Conservation (phyloP, 2,888 invertebrate species). For the Diplolepis rosae region DNA sequence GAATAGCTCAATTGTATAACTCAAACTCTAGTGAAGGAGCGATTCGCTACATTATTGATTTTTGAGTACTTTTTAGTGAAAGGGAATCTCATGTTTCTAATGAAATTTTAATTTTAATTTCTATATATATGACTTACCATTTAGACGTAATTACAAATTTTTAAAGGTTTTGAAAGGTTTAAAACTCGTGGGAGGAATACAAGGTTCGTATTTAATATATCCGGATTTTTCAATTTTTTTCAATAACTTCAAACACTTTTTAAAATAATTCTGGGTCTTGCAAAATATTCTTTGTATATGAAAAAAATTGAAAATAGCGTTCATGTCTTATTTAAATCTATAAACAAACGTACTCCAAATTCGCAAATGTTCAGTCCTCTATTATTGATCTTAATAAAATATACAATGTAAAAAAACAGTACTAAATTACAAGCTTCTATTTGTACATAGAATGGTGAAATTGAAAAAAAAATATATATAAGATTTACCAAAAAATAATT, state of each 20-base stretch:
- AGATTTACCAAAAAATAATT: background rate
- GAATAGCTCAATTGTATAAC: background rate
- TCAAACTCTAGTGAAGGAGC: background rate
- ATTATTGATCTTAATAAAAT: background rate
- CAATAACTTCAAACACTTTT: background rate
- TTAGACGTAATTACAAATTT: background rate
- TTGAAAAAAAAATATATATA: conserved; percentile 3
- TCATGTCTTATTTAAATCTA: background rate
- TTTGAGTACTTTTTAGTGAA: background rate
- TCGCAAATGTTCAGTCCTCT: background rate
- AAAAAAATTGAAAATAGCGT: background rate
- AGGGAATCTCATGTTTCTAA: background rate
- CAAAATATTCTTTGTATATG: background rate
- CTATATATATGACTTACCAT: background rate
- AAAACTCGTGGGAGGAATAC: background rate
- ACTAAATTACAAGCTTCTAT: background rate
- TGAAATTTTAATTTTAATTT: background rate
- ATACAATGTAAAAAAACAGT: conserved; percentile 5
- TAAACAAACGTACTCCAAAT: background rate
- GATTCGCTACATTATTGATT: background rate
- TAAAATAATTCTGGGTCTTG: background rate
- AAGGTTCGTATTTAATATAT: too few species aligned
- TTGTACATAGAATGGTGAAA: conserved; percentile 20
- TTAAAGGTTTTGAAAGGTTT: background rate
- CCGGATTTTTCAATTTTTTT: background rate